Evolutionary conservation across 2,888 invertebrate species (phyloP), one percentile per base, ranked within the genome.

Genomic region (Hypercompe scribonia): DNA sequence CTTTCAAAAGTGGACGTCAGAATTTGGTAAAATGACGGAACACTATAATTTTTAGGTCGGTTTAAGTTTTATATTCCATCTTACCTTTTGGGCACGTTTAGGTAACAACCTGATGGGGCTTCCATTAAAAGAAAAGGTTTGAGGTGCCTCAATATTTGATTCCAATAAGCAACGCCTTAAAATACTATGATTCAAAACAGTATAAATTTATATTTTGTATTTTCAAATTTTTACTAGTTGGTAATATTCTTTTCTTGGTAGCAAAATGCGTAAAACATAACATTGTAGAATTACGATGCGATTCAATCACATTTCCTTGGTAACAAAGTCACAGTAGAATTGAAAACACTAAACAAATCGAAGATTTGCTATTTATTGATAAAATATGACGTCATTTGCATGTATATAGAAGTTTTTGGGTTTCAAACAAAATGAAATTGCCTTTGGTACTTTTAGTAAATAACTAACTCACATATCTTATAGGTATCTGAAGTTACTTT

Each of bases 251-350:
- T 4, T 50, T n/a, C 72, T 71, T 71, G 78, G 75, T 72, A 50
- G 46, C 42, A 58, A 72, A 66, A 80, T 21, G 70, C 65, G 66
- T 64, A 64, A 71, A 80, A 72, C 81, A 70, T 80, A 80, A 81
- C 66, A 42, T 80, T 65, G 11, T 70, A 64, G 78, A 76, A 78
- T 81, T 75, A 83, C 76, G 83, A 83, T 66, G 73, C 73, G 33
- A 78, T 78, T 83, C 72, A 74, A 74, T 68, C 68, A 34, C 70
- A 75, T 68, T 75, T 64, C 10, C 73, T 65, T 65, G 31, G 61
- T 76, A 75, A 83, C 75, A 75, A 73, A 74, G 78, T 83, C 78
- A 69, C 58, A 72, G 73, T 73, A 18, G 61, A 78, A 81, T 83
- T 83, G 81, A 15, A 67, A 67, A 67, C 46, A 67, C 46, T 67